phyloP scores from a whole-genome alignment of 2,113 vertebrate species.

The Oenanthe melanoleuca region DNA sequence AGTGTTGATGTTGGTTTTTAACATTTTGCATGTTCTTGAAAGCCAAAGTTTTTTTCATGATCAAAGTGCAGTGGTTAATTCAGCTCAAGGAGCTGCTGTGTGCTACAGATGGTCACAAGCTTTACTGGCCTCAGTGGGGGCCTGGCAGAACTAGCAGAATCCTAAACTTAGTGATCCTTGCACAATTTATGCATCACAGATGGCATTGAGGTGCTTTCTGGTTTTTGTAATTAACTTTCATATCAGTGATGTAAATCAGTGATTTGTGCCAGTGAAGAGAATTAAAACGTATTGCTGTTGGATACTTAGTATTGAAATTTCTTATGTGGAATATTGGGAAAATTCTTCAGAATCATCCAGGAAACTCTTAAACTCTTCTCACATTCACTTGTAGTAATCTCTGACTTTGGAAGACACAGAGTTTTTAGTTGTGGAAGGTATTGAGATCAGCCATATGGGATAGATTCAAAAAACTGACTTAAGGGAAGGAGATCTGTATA shows the following conservation, averaged over 20 bases:
- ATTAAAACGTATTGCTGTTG: background rate
- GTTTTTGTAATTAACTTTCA: background rate
- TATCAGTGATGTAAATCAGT: background rate
- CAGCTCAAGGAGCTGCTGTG: accelerated
- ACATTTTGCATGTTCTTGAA: background rate
- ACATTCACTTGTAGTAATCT: background rate
- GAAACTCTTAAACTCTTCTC: background rate
- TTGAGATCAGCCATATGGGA: background rate
- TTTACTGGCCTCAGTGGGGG: background rate
- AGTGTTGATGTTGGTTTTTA: accelerated
- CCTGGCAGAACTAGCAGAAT: background rate
- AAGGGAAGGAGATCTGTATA: background rate
- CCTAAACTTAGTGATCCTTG: background rate
- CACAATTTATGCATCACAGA: background rate
- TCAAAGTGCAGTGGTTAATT: background rate
- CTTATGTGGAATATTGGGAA: background rate
- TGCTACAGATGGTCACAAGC: accelerated
- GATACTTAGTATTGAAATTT: background rate
- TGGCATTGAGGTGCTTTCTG: background rate
- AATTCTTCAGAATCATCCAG: background rate
- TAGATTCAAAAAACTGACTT: background rate
- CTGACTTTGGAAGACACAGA: background rate
- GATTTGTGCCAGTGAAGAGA: background rate
- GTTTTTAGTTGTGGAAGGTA: background rate
- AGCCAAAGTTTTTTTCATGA: background rate